Percentiles rank a stretch among this genome's conserved stretches.
phyloP scores from a whole-genome alignment of 2,797 vertebrate species.

The Danio choprae region DNA sequence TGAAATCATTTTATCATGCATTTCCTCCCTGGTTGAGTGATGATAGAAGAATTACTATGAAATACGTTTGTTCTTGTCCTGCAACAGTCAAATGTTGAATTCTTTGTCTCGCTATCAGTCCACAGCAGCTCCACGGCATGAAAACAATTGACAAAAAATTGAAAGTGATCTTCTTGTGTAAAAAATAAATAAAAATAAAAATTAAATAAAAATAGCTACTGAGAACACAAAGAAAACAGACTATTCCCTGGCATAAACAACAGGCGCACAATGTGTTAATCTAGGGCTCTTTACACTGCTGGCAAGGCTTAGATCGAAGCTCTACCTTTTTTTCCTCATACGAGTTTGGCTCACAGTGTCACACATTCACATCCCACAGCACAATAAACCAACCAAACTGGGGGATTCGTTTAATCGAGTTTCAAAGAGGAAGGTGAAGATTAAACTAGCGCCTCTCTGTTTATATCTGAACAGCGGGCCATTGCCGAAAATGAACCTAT shows the following conservation, averaged over 20 bases:
- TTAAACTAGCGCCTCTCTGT: conserved; percentile 53
- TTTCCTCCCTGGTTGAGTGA: neutral
- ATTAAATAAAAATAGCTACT: neutral
- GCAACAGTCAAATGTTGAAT: conserved; percentile 32
- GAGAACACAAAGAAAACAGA: conserved; percentile 26
- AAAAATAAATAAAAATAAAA: neutral
- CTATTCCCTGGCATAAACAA: conserved; percentile 37
- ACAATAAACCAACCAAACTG: conserved; percentile 49
- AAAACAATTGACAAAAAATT: conserved; percentile 2
- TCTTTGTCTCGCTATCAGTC: conserved; percentile 18
- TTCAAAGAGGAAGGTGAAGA: conserved; percentile 55
- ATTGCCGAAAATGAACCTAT: conserved; percentile 52
- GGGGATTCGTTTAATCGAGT: conserved; percentile 56
- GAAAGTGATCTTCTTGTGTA: conserved; percentile 6
- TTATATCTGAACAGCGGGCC: conserved; percentile 47
- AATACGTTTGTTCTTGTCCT: conserved; percentile 19
- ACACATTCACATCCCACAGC: conserved; percentile 2
- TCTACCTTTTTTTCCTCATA: conserved; percentile 3
- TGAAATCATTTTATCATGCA: neutral
- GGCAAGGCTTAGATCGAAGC: conserved; percentile 38
- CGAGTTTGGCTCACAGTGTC: conserved; percentile 27
- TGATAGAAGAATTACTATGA: conserved; percentile 36
- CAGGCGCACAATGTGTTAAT: conserved; percentile 42
- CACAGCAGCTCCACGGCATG: conserved; percentile 31
- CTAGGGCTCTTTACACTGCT: conserved; percentile 36